Base-by-base conservation (phyloP, 1,140 invertebrate species). In the Drosophila mauritiana region DNA sequence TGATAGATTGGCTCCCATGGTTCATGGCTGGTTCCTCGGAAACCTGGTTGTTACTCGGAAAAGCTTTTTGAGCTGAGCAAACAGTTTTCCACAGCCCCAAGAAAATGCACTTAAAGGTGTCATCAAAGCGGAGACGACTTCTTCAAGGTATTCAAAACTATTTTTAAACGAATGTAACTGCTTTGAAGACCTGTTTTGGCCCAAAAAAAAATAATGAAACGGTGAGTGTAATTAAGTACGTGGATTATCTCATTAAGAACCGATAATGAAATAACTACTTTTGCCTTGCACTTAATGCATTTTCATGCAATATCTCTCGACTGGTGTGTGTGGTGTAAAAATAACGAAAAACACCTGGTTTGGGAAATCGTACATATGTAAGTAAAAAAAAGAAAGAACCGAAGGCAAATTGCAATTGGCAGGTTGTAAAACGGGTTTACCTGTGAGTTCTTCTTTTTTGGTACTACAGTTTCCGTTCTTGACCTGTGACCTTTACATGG, bases 351-450 rank as follows among this genome's bases (percentile, higher is more conserved):
- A 17, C 12, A 39, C 31, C 20, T 45, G 34, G 12, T n/a, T 31
- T 31, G 8, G 8, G 27, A 31, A 31, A 31, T 8, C 8, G 31
- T 22, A 22, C 20, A 22, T 22, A 22, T 22, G 20, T 22, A 43
- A 45, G 12, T 17, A 5, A 58, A 15, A 20, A 45, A 45, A 20
- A 31, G n/a, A 56, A 54, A 45, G 39, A 69, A 4, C 40, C 25
- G 37, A 54, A 34, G 17, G 31, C 40, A 25, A 77, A 75, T 62
- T 77, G 79, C 49, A 80, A 79, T 77, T 64, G 52, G 54, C 55
- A 51, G 74, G 62, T 79, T 85, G 61, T 51, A 63, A 67, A 83
- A 86, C 79, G 75, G 76, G 76, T 89, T 88, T 88, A 88, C 84
- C 84, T 79, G 68, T 52, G 55, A 20, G 39, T 62, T 64, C 62